Base-by-base conservation (phyloP, 2,888 invertebrate species). In the Andrena hattorfiana region DNA sequence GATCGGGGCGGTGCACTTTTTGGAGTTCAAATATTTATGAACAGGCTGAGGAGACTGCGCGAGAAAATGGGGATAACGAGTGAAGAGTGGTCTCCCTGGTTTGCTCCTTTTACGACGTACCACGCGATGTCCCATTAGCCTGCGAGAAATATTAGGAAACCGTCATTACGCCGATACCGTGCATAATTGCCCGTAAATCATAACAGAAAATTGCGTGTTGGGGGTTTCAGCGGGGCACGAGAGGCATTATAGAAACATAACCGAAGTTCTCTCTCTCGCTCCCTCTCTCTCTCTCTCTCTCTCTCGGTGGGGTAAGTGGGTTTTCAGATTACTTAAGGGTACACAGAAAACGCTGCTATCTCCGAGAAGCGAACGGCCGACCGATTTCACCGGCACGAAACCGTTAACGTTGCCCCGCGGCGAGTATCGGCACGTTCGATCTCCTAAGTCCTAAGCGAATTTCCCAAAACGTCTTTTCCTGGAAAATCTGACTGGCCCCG, bases 131-230 rank as follows among this genome's bases (percentile, higher is more conserved):
- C 79, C 77, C 75, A 81, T 87, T 86, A 87, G 74, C 69, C 72
- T 70, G 63, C 56, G 80, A 79, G 84, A 84, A 78, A 76, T 87
- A 87, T 87, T 83, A 83, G 76, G 42, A 78, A 54, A 77, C 73
- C 81, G 77, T 81, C 80, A 54, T 86, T 82, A 84, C 59, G 76
- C 77, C 86, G 88, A 88, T 88, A 88, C 83, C 83, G 87, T 10
- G 23, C 42, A 23, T 84, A 87, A 89, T 89, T 86, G 81, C 80
- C 63, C 80, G 77, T 86, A 87, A 89, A 86, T 88, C 83, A 75
- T 59, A 60, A 72, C 79, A 83, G 78, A 80, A 71, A 83, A 81
- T 89, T 54, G 20, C 88, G 83, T 77, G 87, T 86, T 83, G 70
- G 32, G 42, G 49, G 59, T 51, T 42, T 42, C 42, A 5, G 5